These are phyloP conservation scores for Meleagris gallopavo DNA, from an alignment of 2,113 vertebrate genomes.

Conservation along the genomic window DNA sequence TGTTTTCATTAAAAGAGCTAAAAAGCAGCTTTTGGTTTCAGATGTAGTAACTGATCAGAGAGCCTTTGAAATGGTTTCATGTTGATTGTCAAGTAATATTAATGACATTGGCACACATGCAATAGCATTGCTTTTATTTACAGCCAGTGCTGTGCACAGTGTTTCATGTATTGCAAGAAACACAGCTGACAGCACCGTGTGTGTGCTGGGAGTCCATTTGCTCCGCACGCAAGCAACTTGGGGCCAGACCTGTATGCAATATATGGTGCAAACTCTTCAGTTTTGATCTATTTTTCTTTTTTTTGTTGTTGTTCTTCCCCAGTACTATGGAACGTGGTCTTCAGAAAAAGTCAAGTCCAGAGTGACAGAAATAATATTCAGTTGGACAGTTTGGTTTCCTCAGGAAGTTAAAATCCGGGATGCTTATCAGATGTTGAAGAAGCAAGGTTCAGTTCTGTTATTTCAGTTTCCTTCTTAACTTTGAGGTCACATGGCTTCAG, in stretches of 20 bases:
- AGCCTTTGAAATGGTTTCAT: no score
- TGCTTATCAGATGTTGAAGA: conserved; percentile 93
- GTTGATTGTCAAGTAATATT: no score
- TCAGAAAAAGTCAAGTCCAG: conserved; percentile 86
- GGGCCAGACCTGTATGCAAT: background rate
- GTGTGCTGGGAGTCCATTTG: background rate
- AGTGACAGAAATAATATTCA: conserved; percentile 87
- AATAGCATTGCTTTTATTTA: no score
- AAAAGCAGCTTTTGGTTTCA: no score
- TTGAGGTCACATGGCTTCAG: background rate
- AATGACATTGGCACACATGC: no score
- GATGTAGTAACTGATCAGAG: no score
- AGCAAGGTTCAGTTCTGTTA: conserved; percentile 84
- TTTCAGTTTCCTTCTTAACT: conserved; percentile 48
- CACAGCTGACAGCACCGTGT: background rate
- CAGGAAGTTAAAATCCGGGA: conserved; percentile 90
- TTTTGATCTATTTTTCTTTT: background rate
- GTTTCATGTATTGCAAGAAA: background rate
- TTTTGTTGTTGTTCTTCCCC: conserved; percentile 10
- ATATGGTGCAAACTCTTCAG: background rate
- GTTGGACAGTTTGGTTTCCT: conserved; percentile 93
- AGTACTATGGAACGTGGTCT: conserved; percentile 89
- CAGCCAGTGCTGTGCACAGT: no score
- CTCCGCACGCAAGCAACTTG: background rate
- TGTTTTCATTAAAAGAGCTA: no score